phyloP scores from a whole-genome alignment of 2,888 invertebrate genomes.

The Diaprepes abbreviatus region DNA sequence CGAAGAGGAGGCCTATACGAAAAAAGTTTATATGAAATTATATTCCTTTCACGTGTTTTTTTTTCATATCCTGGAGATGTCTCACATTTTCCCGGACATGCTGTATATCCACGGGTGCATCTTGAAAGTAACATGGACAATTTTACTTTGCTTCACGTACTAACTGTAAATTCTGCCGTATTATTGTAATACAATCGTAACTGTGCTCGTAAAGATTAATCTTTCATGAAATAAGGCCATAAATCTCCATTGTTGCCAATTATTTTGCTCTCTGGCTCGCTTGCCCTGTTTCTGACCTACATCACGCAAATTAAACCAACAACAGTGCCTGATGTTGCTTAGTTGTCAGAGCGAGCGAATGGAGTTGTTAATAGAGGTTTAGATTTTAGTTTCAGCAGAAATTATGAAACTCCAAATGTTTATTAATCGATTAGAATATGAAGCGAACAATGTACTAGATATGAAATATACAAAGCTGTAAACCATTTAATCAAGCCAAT shows the following conservation, averaged over 20 bases:
- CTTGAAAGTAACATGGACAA: background rate
- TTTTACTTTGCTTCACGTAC: conserved; percentile 6
- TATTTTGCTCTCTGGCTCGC: conserved; percentile 34
- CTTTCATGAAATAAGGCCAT: conserved; percentile 43
- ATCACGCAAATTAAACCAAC: conserved; percentile 42
- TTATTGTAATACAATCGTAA: conserved; percentile 32
- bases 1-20: no score
- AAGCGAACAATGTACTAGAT: background rate
- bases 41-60: no score
- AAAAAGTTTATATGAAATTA: no score
- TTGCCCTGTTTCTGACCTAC: conserved; percentile 37
- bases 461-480: no score
- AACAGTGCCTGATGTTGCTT: conserved; percentile 32
- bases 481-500: no score
- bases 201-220: conserved; percentile 29
- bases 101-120: background rate
- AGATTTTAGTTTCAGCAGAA: conserved; percentile 16
- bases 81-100: no score
- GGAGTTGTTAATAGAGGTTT: conserved; percentile 32
- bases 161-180: conserved; percentile 23
- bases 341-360: conserved; percentile 28
- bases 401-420: background rate
- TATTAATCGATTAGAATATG: background rate
- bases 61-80: no score
- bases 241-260: conserved; percentile 45